phyloP scores from a whole-genome alignment of 2,797 vertebrate genomes.

The Gouania willdenowi region DNA sequence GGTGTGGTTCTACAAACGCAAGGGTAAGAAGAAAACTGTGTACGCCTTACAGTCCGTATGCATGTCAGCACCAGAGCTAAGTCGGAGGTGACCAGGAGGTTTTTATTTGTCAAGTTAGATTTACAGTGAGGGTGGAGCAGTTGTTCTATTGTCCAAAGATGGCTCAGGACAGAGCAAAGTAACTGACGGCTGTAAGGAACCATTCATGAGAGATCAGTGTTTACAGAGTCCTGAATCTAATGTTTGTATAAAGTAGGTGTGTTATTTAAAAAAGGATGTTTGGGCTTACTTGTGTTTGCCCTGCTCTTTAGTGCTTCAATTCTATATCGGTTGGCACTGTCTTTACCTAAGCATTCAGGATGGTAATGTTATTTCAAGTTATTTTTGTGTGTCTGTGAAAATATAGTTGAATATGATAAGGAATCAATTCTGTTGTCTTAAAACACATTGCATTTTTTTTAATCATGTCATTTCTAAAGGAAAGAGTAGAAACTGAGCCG shows the following conservation, averaged over 20 bases:
- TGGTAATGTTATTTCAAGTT: not conserved
- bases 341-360: not conserved
- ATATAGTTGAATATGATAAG: too few relatives aligned
- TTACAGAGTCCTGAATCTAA: not conserved
- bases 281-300: not conserved
- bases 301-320: not conserved
- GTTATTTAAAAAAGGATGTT: conserved; percentile 4
- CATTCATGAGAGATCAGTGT: not conserved
- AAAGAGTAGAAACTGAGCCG: not conserved
- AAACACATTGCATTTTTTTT: too few relatives aligned
- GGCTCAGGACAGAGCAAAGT: conserved; percentile 1
- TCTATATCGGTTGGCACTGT: not conserved
- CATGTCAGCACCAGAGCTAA: conserved; percentile 32
- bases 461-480: not conserved
- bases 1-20: conserved; percentile 98
- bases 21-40: conserved; percentile 85
- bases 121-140: conserved; percentile 36
- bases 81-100: conserved; percentile 25
- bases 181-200: not conserved
- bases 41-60: conserved; percentile 52
- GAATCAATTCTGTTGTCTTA: too few relatives aligned
- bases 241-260: conserved; percentile 8
- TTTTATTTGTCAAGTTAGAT: conserved; percentile 42
- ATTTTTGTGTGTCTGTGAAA: too few relatives aligned
- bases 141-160: conserved; percentile 14